A percentile compares a stretch with the other conserved stretches of the same genome.
Conservation (phyloP, 1,140 invertebrate genomes). For the Scaptomyza hsui region DNA sequence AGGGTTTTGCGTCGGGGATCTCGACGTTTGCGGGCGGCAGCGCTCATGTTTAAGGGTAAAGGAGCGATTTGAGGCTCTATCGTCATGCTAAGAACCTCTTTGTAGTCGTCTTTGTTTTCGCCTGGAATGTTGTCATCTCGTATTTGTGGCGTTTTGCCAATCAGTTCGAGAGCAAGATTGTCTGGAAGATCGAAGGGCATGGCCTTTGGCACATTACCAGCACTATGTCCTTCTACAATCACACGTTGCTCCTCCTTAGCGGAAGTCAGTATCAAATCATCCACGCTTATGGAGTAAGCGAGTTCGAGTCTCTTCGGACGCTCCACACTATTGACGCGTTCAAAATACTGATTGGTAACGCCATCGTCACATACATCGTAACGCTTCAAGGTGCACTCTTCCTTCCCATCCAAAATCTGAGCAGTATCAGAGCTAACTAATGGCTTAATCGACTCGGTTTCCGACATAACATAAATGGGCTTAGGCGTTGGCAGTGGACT, state of each 20-base stretch:
- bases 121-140: constrained; percentile 70
- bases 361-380: constrained; percentile 73
- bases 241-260: constrained; percentile 26
- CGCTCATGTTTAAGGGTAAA: constrained; percentile 19
- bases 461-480: constrained; percentile 21
- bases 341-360: constrained; percentile 83
- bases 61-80: constrained; percentile 43
- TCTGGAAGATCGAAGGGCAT: background rate
- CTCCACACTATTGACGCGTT: constrained; percentile 78
- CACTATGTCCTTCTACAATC: constrained; percentile 47
- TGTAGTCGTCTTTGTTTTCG: constrained; percentile 74
- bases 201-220: constrained; percentile 6
- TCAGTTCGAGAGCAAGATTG: background rate
- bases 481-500: constrained; percentile 61
- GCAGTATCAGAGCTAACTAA: constrained; percentile 1
- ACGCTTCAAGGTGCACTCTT: background rate
- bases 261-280: constrained; percentile 47
- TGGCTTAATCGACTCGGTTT: constrained; percentile 30
- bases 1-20: constrained; percentile 71
- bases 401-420: constrained; percentile 1
- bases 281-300: constrained; percentile 72
- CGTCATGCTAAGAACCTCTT: constrained; percentile 69
- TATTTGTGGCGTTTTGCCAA: constrained; percentile 36
- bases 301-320: constrained; percentile 71
- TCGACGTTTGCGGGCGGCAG: constrained; percentile 57